Percentiles rank a stretch among this genome's conserved stretches.
These are phyloP conservation scores for Rattus rattus DNA, from an alignment of 2,113 vertebrate genomes.

Conservation along the genomic window DNA sequence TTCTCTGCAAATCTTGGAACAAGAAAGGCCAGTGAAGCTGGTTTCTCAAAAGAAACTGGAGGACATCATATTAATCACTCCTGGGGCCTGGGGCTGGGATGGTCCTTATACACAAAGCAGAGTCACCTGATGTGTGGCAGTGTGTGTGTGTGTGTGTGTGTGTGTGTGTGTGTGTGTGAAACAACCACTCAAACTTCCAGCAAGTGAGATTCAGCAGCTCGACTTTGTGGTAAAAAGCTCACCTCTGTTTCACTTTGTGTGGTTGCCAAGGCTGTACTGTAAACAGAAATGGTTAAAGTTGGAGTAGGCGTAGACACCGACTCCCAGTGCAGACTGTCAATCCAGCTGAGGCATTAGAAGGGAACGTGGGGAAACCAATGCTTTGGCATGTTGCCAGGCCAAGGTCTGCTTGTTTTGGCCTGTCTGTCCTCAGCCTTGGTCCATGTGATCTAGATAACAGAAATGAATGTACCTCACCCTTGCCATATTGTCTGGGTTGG, in stretches of 20 bases:
- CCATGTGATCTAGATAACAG: conserved; percentile 5
- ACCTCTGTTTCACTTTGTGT: background rate
- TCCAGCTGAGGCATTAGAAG: background rate
- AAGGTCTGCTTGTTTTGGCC: conserved; percentile 68
- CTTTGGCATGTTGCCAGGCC: background rate
- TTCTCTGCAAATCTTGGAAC: conserved; percentile 41
- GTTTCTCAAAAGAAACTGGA: background rate
- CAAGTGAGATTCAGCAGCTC: background rate
- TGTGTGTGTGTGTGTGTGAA: background rate
- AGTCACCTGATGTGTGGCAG: background rate
- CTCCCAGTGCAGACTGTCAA: background rate
- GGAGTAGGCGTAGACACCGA: background rate
- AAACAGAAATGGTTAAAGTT: background rate
- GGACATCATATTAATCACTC: background rate
- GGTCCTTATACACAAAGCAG: background rate
- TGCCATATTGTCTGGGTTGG: background rate
- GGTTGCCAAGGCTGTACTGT: background rate
- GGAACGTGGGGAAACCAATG: conserved; percentile 29
- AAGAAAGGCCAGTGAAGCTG: conserved; percentile 28
- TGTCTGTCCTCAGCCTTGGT: background rate
- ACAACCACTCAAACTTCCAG: background rate
- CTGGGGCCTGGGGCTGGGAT: background rate
- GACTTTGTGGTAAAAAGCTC: background rate
- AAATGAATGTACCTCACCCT: background rate
- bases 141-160: background rate